Evolutionary conservation across 1,140 invertebrate species (phyloP).

Genomic region (Steinernema khuongi): DNA sequence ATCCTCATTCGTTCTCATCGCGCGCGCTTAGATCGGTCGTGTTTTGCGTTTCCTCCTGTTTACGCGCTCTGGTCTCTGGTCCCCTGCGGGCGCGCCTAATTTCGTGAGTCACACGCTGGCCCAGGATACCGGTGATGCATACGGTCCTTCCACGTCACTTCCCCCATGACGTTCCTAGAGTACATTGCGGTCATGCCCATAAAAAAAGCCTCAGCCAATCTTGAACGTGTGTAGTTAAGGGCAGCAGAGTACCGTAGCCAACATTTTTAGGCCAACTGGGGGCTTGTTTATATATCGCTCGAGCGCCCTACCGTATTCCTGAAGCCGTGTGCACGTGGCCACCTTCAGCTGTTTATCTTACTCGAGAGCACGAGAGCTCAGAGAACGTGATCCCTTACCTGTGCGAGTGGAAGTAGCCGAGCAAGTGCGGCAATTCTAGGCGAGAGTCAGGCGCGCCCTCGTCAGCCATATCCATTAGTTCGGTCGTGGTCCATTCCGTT

Average conservation of each 20-base stretch:
- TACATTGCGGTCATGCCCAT: too few relatives aligned
- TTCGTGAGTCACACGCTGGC: too few relatives aligned
- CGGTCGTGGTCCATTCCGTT: background rate
- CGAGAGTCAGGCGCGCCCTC: background rate
- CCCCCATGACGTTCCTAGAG: too few relatives aligned
- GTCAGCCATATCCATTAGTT: background rate
- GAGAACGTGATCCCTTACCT: too few relatives aligned
- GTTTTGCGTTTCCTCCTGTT: background rate
- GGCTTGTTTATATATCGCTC: background rate
- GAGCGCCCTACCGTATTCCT: background rate
- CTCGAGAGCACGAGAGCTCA: too few relatives aligned
- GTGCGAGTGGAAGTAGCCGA: conserved; percentile 1
- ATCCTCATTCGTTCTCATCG: background rate
- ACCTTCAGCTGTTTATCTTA: background rate
- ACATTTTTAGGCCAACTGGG: background rate
- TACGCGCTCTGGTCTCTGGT: background rate
- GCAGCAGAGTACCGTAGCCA: background rate
- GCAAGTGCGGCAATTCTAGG: background rate
- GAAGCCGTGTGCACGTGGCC: too few relatives aligned
- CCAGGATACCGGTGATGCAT: too few relatives aligned
- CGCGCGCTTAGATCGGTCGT: conserved; percentile 10
- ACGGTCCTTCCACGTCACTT: too few relatives aligned
- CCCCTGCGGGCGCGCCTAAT: too few relatives aligned
- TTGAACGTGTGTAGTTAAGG: too few relatives aligned
- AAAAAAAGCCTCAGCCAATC: too few relatives aligned